Conservation (phyloP, 1,140 invertebrate genomes). For the Lucilia cuprina region DNA sequence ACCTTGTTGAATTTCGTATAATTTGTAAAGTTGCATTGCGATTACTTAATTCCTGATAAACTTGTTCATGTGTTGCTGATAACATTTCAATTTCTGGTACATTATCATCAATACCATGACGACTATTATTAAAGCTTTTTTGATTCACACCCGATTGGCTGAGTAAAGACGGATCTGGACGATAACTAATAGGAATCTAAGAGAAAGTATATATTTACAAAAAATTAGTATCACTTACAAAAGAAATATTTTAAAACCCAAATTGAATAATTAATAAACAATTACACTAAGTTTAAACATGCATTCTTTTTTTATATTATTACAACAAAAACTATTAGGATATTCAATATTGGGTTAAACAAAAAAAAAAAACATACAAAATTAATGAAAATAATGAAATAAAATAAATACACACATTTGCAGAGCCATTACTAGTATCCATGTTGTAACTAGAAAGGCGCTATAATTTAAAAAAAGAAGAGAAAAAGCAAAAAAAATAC, state of each 20-base stretch:
- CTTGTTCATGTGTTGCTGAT: conserved; percentile 52
- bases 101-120: conserved; percentile 48
- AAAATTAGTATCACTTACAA: not conserved
- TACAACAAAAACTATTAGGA: not conserved
- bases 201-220: not conserved
- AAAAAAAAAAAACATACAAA: not conserved
- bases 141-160: conserved; percentile 31
- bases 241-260: conserved; percentile 4
- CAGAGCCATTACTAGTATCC: conserved; percentile 36
- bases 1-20: conserved; percentile 54
- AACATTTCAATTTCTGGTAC: conserved; percentile 54
- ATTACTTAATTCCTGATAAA: conserved; percentile 58
- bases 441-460: conserved; percentile 39
- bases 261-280: conserved; percentile 5
- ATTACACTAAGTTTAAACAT: not conserved
- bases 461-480: conserved; percentile 35
- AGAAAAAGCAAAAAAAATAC: conserved; percentile 23
- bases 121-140: conserved; percentile 42
- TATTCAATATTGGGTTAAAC: conserved; percentile 7
- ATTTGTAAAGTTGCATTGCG: conserved; percentile 55
- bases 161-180: conserved; percentile 37
- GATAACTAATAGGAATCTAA: conserved; percentile 40
- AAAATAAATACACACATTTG: conserved; percentile 28
- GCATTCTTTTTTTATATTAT: not conserved
- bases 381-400: conserved; percentile 18